Percentiles rank a stretch among this genome's conserved stretches.
phyloP scores from a whole-genome alignment of 2,113 vertebrate species.

The Menidia beryllina region DNA sequence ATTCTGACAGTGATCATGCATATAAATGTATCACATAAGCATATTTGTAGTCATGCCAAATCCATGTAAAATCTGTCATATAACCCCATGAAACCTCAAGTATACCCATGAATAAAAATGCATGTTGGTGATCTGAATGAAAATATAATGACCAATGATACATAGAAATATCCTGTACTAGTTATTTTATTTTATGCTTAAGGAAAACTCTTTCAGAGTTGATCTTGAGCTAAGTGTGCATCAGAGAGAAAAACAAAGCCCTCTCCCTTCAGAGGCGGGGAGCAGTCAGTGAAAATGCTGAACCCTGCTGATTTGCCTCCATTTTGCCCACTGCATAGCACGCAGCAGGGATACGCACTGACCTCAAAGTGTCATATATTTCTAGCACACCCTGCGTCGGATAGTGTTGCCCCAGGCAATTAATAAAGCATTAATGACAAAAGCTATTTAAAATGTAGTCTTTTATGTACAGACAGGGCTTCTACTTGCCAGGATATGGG shows the following conservation, averaged over 20 bases:
- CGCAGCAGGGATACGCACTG: slow-evolving; percentile 90
- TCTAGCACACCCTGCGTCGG: slow-evolving; percentile 88
- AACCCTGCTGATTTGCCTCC: slow-evolving; percentile 90
- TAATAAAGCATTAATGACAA: slow-evolving; percentile 99
- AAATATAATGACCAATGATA: slow-evolving; percentile 19
- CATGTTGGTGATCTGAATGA: slow-evolving; percentile 37
- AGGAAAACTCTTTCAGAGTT: slow-evolving; percentile 52
- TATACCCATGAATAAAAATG: slow-evolving; percentile 72
- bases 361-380: slow-evolving; percentile 98
- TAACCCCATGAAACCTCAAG: neutral
- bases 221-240: slow-evolving; percentile 66
- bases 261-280: slow-evolving; percentile 52
- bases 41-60: slow-evolving; percentile 1
- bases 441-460: slow-evolving; percentile 95
- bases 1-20: slow-evolving; percentile 1
- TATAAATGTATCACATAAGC: neutral
- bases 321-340: slow-evolving; percentile 89
- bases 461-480: slow-evolving; percentile 89
- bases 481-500: slow-evolving; percentile 85
- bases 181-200: slow-evolving; percentile 38
- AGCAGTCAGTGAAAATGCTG: slow-evolving; percentile 62
- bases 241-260: slow-evolving; percentile 66
- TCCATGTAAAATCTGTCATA: slow-evolving; percentile 11
- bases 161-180: slow-evolving; percentile 28
- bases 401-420: slow-evolving; percentile 91